Evolutionary conservation across 2,797 vertebrate species (phyloP).

Genomic region (Gallirallus australis): DNA sequence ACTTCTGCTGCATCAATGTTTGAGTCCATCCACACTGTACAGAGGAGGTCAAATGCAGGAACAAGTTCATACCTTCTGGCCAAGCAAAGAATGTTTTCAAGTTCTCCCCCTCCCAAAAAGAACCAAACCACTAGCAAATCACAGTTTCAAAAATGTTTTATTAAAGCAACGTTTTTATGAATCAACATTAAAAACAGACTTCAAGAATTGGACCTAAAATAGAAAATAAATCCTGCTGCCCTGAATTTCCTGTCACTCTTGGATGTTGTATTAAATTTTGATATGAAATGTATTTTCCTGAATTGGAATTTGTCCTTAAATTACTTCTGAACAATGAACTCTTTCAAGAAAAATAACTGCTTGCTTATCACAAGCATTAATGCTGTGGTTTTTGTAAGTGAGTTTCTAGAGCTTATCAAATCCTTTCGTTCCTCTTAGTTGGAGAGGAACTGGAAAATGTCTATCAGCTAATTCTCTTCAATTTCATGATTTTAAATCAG

Average conservation of each 20-base stretch:
- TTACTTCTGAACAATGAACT: slow-evolving; percentile 72
- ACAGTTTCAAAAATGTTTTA: slow-evolving; percentile 26
- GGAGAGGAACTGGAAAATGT: slow-evolving; percentile 55
- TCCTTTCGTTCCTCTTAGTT: slow-evolving; percentile 67
- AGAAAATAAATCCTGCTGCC: not conserved
- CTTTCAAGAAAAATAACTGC: slow-evolving; percentile 68
- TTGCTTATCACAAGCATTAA: slow-evolving; percentile 66
- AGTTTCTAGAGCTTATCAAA: slow-evolving; percentile 70
- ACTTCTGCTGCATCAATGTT: not conserved
- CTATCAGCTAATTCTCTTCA: slow-evolving; percentile 59
- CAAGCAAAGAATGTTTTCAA: slow-evolving; percentile 21
- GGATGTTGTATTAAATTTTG: slow-evolving; percentile 57
- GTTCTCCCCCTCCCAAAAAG: not conserved
- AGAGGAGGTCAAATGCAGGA: slow-evolving; percentile 19
- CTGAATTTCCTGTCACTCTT: slow-evolving; percentile 42
- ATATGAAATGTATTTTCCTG: slow-evolving; percentile 72
- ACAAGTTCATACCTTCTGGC: not conserved
- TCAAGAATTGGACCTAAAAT: not conserved
- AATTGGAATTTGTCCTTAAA: slow-evolving; percentile 76
- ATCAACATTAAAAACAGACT: slow-evolving; percentile 31
- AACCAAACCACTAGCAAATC: slow-evolving; percentile 49
- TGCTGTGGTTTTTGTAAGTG: slow-evolving; percentile 66
- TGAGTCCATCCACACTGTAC: not conserved
- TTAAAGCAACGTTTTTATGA: slow-evolving; percentile 32
- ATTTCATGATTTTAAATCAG: slow-evolving; percentile 55